Evolutionary conservation across 2,888 invertebrate species (phyloP).

Genomic region (Drosophila pseudotalamancana): DNA sequence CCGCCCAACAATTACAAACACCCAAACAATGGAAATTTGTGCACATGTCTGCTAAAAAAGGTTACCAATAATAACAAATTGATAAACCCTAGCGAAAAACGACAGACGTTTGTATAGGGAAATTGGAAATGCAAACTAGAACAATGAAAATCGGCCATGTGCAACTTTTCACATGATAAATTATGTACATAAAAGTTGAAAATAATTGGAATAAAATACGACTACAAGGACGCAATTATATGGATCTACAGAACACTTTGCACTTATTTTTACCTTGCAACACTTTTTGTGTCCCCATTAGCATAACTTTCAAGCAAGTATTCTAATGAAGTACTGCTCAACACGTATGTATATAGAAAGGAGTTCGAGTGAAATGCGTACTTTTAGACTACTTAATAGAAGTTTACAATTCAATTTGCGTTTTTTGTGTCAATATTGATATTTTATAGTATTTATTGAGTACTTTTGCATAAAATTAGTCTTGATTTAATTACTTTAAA

Average conservation of each 20-base stretch:
- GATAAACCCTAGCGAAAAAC: constrained; percentile 24
- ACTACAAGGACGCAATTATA: background rate
- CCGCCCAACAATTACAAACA: constrained; percentile 23
- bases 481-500: too few relatives aligned
- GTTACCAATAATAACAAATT: constrained; percentile 42
- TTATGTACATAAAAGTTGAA: constrained; percentile 52
- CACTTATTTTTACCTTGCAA: background rate
- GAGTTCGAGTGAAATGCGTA: too few relatives aligned
- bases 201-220: constrained; percentile 50
- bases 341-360: too few relatives aligned
- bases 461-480: too few relatives aligned
- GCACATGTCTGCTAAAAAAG: constrained; percentile 42
- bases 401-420: too few relatives aligned
- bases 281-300: too few relatives aligned
- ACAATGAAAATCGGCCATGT: constrained; percentile 42
- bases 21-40: constrained; percentile 51
- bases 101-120: background rate
- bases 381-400: too few relatives aligned
- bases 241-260: too few relatives aligned
- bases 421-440: too few relatives aligned
- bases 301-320: too few relatives aligned
- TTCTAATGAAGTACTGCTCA: too few relatives aligned
- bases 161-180: constrained; percentile 60
- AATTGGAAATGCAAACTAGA: constrained; percentile 4
- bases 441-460: too few relatives aligned